Percentiles rank a stretch among this genome's conserved stretches.
These are phyloP conservation scores for Percopsis transmontana DNA, from an alignment of 2,113 vertebrate species.

Conservation along the genomic window DNA sequence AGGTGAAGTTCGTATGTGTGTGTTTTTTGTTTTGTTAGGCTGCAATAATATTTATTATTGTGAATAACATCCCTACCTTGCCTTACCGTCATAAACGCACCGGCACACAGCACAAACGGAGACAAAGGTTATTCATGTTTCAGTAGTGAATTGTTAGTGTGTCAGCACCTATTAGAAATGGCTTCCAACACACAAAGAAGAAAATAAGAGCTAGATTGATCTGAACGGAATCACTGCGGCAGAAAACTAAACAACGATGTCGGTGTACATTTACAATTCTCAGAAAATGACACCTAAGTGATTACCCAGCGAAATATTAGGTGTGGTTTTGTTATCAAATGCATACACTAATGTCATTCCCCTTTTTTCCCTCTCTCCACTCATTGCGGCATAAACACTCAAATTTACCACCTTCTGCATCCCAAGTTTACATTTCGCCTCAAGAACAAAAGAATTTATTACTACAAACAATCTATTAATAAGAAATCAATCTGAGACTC, in stretches of 20 bases:
- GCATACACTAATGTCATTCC: constrained; percentile 40
- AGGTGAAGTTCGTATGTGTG: too few species aligned
- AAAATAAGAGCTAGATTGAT: constrained; percentile 29
- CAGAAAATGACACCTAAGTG: constrained; percentile 28
- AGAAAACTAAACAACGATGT: constrained; percentile 10
- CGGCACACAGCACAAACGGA: too few species aligned
- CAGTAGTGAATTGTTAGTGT: too few species aligned
- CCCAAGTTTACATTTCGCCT: constrained; percentile 60
- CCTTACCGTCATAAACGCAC: too few species aligned
- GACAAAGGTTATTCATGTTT: too few species aligned
- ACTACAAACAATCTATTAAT: constrained; percentile 77
- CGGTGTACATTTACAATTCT: constrained; percentile 25
- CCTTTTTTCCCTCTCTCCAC: constrained; percentile 27
- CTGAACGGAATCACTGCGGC: constrained; percentile 5
- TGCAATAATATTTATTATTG: too few species aligned
- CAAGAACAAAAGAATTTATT: constrained; percentile 68
- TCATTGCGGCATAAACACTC: constrained; percentile 18
- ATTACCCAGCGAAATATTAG: constrained; percentile 18
- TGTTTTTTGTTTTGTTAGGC: too few species aligned
- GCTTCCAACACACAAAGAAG: too few species aligned
- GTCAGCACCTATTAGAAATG: too few species aligned
- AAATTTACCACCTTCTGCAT: constrained; percentile 18
- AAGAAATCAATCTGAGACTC: constrained; percentile 72
- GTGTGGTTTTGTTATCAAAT: constrained; percentile 26
- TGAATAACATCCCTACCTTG: too few species aligned